These are phyloP conservation scores for Sphyrna mokarran DNA, from an alignment of 2,113 vertebrate species.

Conservation along the genomic window DNA sequence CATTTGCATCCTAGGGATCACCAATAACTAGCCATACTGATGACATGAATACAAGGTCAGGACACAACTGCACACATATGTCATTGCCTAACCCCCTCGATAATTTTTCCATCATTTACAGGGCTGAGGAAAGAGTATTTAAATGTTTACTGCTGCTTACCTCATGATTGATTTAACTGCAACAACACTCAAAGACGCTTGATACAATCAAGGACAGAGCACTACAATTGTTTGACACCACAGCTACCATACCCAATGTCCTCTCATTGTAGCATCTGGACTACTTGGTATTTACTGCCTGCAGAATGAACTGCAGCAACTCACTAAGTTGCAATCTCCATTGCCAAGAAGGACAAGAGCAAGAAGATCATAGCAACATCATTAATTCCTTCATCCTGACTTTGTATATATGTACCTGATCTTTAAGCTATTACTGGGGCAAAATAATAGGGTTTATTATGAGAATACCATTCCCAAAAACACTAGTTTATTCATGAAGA, in stretches of 20 bases:
- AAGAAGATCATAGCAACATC: not conserved
- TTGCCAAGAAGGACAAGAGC: not conserved
- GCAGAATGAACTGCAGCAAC: not conserved
- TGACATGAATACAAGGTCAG: not conserved
- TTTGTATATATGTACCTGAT: not conserved
- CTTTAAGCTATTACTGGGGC: not conserved
- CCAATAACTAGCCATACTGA: not conserved
- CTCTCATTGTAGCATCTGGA: not conserved
- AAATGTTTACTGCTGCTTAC: not conserved
- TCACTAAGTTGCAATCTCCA: not conserved
- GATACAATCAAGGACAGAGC: not conserved
- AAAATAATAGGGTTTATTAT: not conserved
- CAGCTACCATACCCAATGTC: not conserved
- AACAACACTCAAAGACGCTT: not conserved
- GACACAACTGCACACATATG: not conserved
- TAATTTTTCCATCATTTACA: not conserved
- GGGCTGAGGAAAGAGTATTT: not conserved
- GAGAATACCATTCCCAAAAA: not conserved
- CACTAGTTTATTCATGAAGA: not conserved
- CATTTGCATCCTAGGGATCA: not conserved
- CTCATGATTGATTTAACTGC: not conserved
- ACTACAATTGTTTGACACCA: not conserved
- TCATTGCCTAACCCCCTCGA: not conserved
- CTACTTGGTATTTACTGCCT: not conserved
- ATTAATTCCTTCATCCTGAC: not conserved